Percentiles rank a stretch among this genome's conserved stretches.
Conservation (phyloP, 1,140 invertebrate genomes). For the Ceratina japonica region DNA sequence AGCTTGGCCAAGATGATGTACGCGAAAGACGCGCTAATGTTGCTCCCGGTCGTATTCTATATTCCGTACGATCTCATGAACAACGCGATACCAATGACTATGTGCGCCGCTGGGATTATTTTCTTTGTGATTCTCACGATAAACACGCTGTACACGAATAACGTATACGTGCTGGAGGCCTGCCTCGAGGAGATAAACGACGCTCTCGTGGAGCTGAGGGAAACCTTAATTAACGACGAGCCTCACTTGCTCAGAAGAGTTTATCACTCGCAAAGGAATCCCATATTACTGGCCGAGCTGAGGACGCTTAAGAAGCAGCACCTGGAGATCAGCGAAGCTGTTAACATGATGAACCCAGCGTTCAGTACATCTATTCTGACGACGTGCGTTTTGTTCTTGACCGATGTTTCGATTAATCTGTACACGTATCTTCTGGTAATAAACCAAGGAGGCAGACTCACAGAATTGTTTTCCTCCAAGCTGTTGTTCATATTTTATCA, state of each 20-base stretch:
- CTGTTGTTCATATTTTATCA: conserved; percentile 61
- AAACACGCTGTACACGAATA: conserved; percentile 66
- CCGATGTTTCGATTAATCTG: conserved; percentile 70
- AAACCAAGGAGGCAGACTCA: conserved; percentile 2
- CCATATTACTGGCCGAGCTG: conserved; percentile 63
- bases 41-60: conserved; percentile 55
- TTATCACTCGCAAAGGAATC: conserved; percentile 70
- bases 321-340: conserved; percentile 62
- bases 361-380: conserved; percentile 64
- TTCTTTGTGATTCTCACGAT: conserved; percentile 56
- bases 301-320: conserved; percentile 64
- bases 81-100: conserved; percentile 9
- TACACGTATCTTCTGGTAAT: conserved; percentile 63
- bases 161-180: conserved; percentile 55
- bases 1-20: conserved; percentile 56
- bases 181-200: conserved; percentile 67
- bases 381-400: conserved; percentile 59
- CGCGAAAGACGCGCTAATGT: conserved; percentile 65
- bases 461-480: conserved; percentile 63
- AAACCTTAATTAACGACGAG: conserved; percentile 55
- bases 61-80: not conserved
- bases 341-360: conserved; percentile 60
- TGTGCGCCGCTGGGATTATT: conserved; percentile 42
- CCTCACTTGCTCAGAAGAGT: conserved; percentile 67
- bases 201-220: conserved; percentile 55